Evolutionary conservation across 2,113 vertebrate genomes (phyloP).

Genomic region (Neotoma lepida): DNA sequence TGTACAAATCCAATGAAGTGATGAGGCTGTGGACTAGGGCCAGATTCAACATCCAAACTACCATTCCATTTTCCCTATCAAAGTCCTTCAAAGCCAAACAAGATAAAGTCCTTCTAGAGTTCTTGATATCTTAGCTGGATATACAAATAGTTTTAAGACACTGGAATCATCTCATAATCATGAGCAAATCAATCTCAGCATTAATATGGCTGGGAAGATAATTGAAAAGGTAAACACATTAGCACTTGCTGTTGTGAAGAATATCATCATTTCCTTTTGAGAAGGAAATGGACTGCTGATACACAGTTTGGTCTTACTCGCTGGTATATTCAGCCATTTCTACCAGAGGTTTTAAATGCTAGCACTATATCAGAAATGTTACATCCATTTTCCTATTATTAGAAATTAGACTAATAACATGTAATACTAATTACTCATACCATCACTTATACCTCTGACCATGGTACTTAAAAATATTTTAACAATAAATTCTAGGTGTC

Average conservation of each 20-base stretch:
- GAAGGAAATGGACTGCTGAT: background rate
- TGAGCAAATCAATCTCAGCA: background rate
- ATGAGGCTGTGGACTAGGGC: background rate
- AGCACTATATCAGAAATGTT: background rate
- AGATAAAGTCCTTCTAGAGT: background rate
- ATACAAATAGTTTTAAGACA: background rate
- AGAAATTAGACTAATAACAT: constrained; percentile 32
- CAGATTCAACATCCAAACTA: background rate
- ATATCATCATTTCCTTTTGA: background rate
- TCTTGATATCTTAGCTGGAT: background rate
- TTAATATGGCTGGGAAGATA: background rate
- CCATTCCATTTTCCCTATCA: background rate
- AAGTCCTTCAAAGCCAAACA: background rate
- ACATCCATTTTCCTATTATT: background rate
- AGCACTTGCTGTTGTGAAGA: background rate
- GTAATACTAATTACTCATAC: background rate
- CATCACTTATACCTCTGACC: no score
- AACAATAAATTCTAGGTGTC: constrained; percentile 21
- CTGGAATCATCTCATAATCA: background rate
- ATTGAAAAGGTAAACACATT: background rate
- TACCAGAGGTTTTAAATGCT: constrained; percentile 28
- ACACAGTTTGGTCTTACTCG: background rate
- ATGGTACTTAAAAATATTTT: background rate
- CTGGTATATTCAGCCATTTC: background rate
- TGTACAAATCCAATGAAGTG: background rate